phyloP scores from a whole-genome alignment of 2,888 invertebrate genomes.

The Trichacis sp. region DNA sequence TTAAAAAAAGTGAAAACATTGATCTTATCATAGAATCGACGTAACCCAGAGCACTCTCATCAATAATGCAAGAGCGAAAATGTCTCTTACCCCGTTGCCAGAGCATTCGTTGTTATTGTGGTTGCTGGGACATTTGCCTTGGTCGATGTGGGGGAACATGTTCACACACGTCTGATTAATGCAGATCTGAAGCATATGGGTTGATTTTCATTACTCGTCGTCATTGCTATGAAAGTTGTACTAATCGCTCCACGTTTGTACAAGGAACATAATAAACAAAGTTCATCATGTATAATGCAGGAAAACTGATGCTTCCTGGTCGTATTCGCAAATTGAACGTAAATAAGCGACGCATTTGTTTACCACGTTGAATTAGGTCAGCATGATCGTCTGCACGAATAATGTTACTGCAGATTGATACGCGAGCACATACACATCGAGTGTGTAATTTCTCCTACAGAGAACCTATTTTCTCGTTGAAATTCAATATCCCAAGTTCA shows the following conservation, averaged over 20 bases:
- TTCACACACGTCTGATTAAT: constrained; percentile 93
- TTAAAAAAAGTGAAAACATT: too few relatives aligned
- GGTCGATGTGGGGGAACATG: constrained; percentile 86
- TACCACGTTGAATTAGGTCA: constrained; percentile 36
- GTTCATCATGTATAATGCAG: constrained; percentile 15
- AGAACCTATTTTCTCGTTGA: not conserved
- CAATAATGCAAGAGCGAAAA: too few relatives aligned
- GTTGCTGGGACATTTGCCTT: constrained; percentile 90
- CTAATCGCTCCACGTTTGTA: constrained; percentile 28
- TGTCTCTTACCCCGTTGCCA: constrained; percentile 87
- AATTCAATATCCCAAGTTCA: not conserved
- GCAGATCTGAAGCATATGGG: constrained; percentile 75
- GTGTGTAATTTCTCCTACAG: constrained; percentile 8
- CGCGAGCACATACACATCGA: not conserved
- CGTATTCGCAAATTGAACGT: constrained; percentile 41
- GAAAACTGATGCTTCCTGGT: constrained; percentile 29
- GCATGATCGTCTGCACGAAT: constrained; percentile 26
- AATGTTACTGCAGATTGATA: constrained; percentile 22
- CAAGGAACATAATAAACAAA: constrained; percentile 14
- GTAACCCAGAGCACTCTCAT: too few relatives aligned
- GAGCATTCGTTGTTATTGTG: constrained; percentile 92
- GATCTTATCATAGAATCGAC: too few relatives aligned
- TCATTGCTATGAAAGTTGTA: constrained; percentile 18
- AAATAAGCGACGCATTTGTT: constrained; percentile 40
- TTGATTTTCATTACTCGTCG: constrained; percentile 33